Evolutionary conservation across 2,113 vertebrate genomes (phyloP), one percentile per base, ranked within the genome.

Genomic region (Zapornia atra): DNA sequence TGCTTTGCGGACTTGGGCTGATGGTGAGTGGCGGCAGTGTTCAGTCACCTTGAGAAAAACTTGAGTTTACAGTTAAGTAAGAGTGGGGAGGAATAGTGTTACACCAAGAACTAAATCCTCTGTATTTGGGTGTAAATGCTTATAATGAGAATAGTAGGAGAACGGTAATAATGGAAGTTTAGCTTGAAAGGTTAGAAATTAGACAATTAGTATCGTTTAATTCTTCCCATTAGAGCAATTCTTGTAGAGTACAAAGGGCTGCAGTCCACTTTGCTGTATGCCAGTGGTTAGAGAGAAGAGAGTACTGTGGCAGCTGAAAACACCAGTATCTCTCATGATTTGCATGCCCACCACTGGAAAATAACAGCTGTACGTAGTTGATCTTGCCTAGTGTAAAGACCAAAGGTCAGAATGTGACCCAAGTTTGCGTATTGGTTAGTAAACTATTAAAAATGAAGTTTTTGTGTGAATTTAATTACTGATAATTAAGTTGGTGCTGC

Each of bases 251-350:
- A 15, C 51, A 46, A 44, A 28, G 26, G 16, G 4, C 53, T 72
- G 68, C 66, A 25, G 5, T 9, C 16, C 34, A 5, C 8, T 0
- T 0, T 17, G 11, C 10, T 76, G 3, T 11, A 1, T 34, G 9
- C 31, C 25, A 33, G 46, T 48, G 57, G 17, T 44, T 24, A 40
- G 63, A 88, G 64, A 60, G 46, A 46, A 44, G 5, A 20, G 33
- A 42, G 31, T 3, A 34, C 12, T 6, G 7, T 54, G 24, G 31
- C 68, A 50, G 48, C 48, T 54, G 26, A 46, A 44, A 65, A 25
- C 33, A 28, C 16, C 2, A 3, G 0, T 19, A 4, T 26, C 15
- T 75, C 24, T 79, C 19, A 11, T 16, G 19, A 34, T 1, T 28
- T 53, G 19, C 40, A 6, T 86, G 86, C 25, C n/a, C 21, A 34